A percentile compares a stretch with the other conserved stretches of the same genome.
phyloP scores from a whole-genome alignment of 2,797 vertebrate species.

The Yasuhikotakia modesta region DNA sequence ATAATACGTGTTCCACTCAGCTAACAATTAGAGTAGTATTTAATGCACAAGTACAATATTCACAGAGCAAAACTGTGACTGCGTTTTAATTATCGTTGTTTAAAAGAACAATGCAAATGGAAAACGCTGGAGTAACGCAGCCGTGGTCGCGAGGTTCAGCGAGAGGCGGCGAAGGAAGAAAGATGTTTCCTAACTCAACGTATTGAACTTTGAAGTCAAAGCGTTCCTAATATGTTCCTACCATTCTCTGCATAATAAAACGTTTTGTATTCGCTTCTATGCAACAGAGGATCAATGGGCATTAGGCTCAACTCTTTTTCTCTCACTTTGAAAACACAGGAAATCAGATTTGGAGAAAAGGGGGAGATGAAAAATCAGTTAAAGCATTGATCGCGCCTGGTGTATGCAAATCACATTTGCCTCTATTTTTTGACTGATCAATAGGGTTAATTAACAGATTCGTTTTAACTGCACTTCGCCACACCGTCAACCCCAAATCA shows the following conservation, averaged over 20 bases:
- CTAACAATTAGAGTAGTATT: conserved; percentile 78
- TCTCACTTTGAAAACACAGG: conserved; percentile 79
- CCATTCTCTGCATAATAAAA: conserved; percentile 90
- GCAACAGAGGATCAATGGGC: conserved; percentile 83
- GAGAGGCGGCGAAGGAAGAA: conserved; percentile 10
- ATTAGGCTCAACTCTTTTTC: conserved; percentile 78
- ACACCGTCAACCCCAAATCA: conserved; percentile 75
- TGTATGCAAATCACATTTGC: conserved; percentile 83
- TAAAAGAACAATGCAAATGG: conserved; percentile 48
- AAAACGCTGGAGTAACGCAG: conserved; percentile 12
- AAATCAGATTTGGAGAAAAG: conserved; percentile 79
- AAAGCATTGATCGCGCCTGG: conserved; percentile 81
- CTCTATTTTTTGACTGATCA: conserved; percentile 79
- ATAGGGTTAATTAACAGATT: conserved; percentile 85
- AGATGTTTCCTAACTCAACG: conserved; percentile 47
- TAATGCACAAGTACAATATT: conserved; percentile 84
- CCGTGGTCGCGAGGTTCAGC: background rate
- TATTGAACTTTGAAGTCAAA: conserved; percentile 61
- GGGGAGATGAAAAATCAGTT: conserved; percentile 74
- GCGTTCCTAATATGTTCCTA: conserved; percentile 68
- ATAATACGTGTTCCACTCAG: conserved; percentile 66
- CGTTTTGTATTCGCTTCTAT: conserved; percentile 87
- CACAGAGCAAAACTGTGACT: conserved; percentile 80
- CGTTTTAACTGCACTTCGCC: conserved; percentile 77
- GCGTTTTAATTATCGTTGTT: conserved; percentile 84